Percentiles rank a stretch among this genome's conserved stretches.
phyloP scores from a whole-genome alignment of 2,888 invertebrate genomes.

The Pristionchus mayeri region DNA sequence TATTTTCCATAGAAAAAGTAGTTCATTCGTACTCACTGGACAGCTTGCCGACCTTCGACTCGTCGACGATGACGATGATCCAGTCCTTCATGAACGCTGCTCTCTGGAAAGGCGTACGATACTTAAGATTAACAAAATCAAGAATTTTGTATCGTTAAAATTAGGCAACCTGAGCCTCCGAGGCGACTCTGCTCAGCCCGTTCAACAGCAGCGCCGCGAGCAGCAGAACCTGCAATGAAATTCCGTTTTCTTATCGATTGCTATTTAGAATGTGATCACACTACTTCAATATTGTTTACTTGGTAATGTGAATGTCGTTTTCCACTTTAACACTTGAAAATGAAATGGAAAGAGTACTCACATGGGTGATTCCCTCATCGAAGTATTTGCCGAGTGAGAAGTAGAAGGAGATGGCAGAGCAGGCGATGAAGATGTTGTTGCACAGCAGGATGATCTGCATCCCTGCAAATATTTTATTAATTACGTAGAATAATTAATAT shows the following conservation, averaged over 20 bases:
- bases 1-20: no score
- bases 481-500: no score
- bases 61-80: conserved; percentile 67
- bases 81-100: conserved; percentile 72
- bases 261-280: no score
- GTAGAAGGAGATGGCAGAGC: conserved; percentile 56
- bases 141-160: background rate
- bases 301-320: no score
- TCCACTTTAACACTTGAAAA: no score
- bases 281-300: no score
- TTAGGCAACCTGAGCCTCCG: conserved; percentile 61
- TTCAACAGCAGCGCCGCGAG: conserved; percentile 54
- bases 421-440: conserved; percentile 52
- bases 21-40: no score
- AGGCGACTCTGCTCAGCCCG: conserved; percentile 61
- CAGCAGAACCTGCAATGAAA: conserved; percentile 50
- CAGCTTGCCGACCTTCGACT: conserved; percentile 52
- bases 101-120: conserved; percentile 45
- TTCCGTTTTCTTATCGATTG: no score
- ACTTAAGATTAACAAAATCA: no score
- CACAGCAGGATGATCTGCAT: conserved; percentile 20
- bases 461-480: no score
- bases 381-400: background rate
- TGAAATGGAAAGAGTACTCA: background rate
- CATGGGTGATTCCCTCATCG: background rate